These are phyloP conservation scores for Cantharis lateralis DNA, from an alignment of 2,888 invertebrate genomes.

Conservation along the genomic window DNA sequence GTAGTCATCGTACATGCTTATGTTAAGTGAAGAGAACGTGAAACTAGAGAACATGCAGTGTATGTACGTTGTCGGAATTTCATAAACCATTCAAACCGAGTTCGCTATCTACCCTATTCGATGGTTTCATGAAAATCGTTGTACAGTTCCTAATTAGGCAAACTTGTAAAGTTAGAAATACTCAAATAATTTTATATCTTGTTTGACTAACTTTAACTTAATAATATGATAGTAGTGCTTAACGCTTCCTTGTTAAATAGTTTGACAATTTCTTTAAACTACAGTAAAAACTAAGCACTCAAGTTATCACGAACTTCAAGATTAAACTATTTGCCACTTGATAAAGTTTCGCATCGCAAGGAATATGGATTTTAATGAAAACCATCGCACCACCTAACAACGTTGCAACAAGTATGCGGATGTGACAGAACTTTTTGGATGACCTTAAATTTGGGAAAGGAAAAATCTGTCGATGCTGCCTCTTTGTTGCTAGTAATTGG, in stretches of 20 bases:
- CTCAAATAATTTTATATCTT: constrained; percentile 3
- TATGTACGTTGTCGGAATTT: constrained; percentile 25
- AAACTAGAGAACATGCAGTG: constrained; percentile 26
- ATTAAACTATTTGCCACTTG: neutral
- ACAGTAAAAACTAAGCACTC: neutral
- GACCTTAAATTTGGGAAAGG: neutral
- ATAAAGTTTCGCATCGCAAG: neutral
- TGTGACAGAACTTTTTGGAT: neutral
- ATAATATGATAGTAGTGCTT: neutral
- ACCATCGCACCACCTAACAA: neutral
- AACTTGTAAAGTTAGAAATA: constrained; percentile 11
- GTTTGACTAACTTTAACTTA: neutral
- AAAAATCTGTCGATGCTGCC: neutral
- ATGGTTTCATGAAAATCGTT: constrained; percentile 12
- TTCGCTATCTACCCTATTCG: constrained; percentile 1
- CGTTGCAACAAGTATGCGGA: neutral
- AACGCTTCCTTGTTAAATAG: constrained; percentile 1
- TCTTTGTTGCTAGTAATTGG: neutral
- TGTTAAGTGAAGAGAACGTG: constrained; percentile 29
- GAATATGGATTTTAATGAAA: neutral
- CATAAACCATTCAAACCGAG: constrained; percentile 21
- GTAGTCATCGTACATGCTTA: constrained; percentile 29
- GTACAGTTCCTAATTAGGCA: constrained; percentile 20
- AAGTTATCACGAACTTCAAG: neutral
- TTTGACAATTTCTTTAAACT: neutral